Conservation (phyloP, 30 jellyfish, hydroid and myxozoan genomes). For the Rhopilema esculentum region DNA sequence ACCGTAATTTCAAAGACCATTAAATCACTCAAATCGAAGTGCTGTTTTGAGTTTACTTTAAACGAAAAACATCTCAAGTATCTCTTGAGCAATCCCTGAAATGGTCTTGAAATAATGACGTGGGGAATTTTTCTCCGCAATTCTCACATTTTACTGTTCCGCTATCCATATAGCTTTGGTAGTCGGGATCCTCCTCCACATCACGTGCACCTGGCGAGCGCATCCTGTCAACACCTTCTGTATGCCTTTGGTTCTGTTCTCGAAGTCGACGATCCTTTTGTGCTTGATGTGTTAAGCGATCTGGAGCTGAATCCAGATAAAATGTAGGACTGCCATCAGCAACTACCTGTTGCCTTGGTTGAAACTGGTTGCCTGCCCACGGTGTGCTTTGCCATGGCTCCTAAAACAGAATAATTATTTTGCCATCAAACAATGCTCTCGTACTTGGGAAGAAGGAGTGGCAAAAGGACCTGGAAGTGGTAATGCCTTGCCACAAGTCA, state of each 20-base stretch:
- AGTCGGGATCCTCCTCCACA: conserved; percentile 13
- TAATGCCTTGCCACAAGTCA: background rate
- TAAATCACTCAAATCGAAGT: background rate
- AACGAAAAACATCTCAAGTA: background rate
- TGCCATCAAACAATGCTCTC: background rate
- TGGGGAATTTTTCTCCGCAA: conserved; percentile 56
- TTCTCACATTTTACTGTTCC: conserved; percentile 67
- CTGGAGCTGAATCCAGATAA: conserved; percentile 9
- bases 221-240: background rate
- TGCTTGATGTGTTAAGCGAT: background rate
- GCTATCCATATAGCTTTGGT: background rate
- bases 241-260: background rate
- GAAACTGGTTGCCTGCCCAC: background rate
- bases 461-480: background rate
- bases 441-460: background rate
- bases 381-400: background rate
- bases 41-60: background rate
- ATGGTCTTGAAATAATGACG: conserved; percentile 40
- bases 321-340: conserved; percentile 16
- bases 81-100: conserved; percentile 67
- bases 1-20: too few species aligned
- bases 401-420: background rate
- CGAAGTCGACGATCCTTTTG: conserved; percentile 32
- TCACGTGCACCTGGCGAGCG: background rate
- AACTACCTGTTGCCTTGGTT: conserved; percentile 1